Evolutionary conservation across 2,888 invertebrate genomes (phyloP), one percentile per base, ranked within the genome.

Genomic region (Tigriopus californicus): DNA sequence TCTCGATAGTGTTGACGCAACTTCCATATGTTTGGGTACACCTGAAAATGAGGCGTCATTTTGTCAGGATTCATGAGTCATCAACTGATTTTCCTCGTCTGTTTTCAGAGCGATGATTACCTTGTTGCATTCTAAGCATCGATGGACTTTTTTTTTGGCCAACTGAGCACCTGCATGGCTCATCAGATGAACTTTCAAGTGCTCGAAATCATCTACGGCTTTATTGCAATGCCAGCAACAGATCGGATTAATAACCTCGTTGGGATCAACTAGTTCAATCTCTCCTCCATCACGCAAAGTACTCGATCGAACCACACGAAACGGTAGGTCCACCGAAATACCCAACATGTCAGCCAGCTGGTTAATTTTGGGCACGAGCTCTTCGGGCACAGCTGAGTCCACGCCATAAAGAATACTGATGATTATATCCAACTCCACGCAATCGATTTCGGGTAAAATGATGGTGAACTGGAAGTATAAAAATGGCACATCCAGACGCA

Each of bases 161-260:
- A 52, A 33, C 18, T 54, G 33, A 11, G 33, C 54, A 6, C 54
- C 54, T 24, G 15, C 15, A 22, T 54, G 54, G 2, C 18, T 40
- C 15, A 40, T 41, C 1, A 54, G 18, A 4, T 54, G 54, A 13
- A 6, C 12, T 15, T 54, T 25, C 13, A 54, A 18, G n/a, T 54
- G 6, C 15, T 18, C 41, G 40, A 54, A 22, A n/a, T 18, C 18
- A 18, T 33, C n/a, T n/a, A 54, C 33, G 15, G 54, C 1, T 24
- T 24, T 18, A 5, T 40, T 40, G 41, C 54, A 54, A 41, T 40
- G 54, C 54, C 54, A 54, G 54, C 54, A 54, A 41, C 54, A 54
- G 10, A 54, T 18, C 18, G 54, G 54, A 20, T 33, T 33, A 8
- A 33, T 33, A 33, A 33, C 33, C 8, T 33, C 33, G 22, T n/a